Conservation (phyloP, 2,888 invertebrate species). For the Hyles lineata region DNA sequence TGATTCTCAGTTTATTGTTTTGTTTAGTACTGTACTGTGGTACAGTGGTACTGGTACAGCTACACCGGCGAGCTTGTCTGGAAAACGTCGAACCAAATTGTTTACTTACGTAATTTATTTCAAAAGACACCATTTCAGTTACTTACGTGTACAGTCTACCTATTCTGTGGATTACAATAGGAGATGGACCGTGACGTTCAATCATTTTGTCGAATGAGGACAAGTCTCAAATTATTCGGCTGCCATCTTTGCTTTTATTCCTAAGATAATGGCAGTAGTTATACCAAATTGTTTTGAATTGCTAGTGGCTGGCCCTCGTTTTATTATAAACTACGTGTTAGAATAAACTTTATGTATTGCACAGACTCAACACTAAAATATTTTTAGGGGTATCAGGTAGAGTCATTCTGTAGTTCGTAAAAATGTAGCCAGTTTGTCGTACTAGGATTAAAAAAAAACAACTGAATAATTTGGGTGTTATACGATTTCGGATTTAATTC, state of each 20-base stretch:
- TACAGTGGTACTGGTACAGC: neutral
- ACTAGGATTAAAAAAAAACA: no score
- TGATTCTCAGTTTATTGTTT: neutral
- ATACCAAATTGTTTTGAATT: neutral
- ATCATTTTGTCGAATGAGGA: conserved; percentile 28
- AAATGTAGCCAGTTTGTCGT: no score
- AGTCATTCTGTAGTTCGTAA: no score
- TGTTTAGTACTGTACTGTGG: no score
- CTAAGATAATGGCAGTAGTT: neutral
- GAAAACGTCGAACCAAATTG: conserved; percentile 33
- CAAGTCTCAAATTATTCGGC: conserved; percentile 2
- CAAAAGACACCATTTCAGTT: conserved; percentile 41
- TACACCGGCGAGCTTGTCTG: neutral
- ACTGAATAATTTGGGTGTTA: no score
- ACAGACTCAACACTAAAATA: no score
- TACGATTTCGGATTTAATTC: neutral
- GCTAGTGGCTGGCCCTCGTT: no score
- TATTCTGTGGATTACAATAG: conserved; percentile 54
- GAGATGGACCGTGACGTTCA: conserved; percentile 55
- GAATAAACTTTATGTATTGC: neutral
- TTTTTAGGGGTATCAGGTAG: no score
- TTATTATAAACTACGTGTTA: neutral
- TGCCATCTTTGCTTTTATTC: neutral
- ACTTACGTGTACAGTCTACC: conserved; percentile 41
- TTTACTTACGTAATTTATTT: conserved; percentile 45